Conservation (phyloP, 1,140 invertebrate species). For the Drosophila seguyi region DNA sequence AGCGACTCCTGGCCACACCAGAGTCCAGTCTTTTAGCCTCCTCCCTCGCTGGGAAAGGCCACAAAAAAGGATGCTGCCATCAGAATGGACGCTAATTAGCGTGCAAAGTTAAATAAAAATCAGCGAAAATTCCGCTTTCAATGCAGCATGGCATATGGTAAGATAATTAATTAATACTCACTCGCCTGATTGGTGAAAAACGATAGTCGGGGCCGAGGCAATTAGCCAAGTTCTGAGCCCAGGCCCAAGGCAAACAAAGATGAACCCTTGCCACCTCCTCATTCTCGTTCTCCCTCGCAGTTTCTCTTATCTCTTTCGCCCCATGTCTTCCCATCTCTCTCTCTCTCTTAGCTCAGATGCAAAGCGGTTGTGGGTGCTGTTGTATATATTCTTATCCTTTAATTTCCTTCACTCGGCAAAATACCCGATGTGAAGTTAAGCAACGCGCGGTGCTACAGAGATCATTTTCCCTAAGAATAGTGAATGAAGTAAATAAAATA, state of each 20-base stretch:
- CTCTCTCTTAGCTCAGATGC: constrained; percentile 6
- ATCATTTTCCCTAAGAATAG: background rate
- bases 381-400: constrained; percentile 31
- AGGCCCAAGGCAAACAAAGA: constrained; percentile 55
- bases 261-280: constrained; percentile 37
- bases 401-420: constrained; percentile 33
- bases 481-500: background rate
- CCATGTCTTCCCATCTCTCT: constrained; percentile 3
- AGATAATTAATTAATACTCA: constrained; percentile 75
- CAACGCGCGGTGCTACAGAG: rapidly evolving
- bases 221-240: constrained; percentile 64
- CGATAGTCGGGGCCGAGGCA: constrained; percentile 56
- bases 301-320: background rate
- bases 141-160: constrained; percentile 68
- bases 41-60: background rate
- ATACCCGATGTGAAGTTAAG: background rate
- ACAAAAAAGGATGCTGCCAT: constrained; percentile 43
- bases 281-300: constrained; percentile 12
- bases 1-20: constrained; percentile 20
- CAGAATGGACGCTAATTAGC: constrained; percentile 68
- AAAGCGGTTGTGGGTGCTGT: constrained; percentile 37
- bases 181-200: constrained; percentile 68
- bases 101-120: constrained; percentile 71
- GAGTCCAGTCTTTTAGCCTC: background rate
- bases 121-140: constrained; percentile 65